Base-by-base conservation (phyloP, 2,888 invertebrate species). In the Venusia cambrica region DNA sequence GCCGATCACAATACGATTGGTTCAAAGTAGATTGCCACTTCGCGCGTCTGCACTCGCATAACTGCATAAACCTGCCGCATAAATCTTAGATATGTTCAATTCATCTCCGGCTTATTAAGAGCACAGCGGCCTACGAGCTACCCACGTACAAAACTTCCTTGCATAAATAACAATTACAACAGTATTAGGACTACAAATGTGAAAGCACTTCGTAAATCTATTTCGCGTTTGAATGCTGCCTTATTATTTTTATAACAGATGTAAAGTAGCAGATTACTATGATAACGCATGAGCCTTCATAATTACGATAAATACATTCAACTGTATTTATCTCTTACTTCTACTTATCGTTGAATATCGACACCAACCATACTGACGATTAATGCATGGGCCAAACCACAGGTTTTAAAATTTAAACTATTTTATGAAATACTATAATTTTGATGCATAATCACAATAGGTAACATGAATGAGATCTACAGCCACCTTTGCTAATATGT, bases 1-100 rank as follows among this genome's bases (percentile, higher is more conserved):
- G 49, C 45, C 54, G 53, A 54, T 59, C 54, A 60, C 61, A 64
- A 63, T 57, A 53, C 57, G 54, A 61, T 56, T 54, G 57, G 57
- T 45, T 46, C 46, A 45, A 47, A 57, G 45, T 39, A 43, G 40
- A 50, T 44, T 52, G 48, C 40, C 49, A 47, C 39, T 42, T 38
- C 34, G 39, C 34, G 28, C 38, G 37, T 45, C 30, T 44, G 34
- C 42, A 28, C 16, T 24, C 44, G 34, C 40, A 47, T 38, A 44
- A 45, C 41, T 43, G 39, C 50, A 45, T 51, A 45, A 45, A 51
- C 41, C 26, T 37, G 26, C 28, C 19, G 37, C 44, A 48, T 55
- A 51, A 51, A 49, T 53, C 51, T 50, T 42, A 51, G 38, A 45
- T 44, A 48, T 38, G 39, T 41, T 48, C 44, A 41, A 49, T 53